Conservation (phyloP, 2,888 invertebrate genomes). For the Noctua fimbriata region DNA sequence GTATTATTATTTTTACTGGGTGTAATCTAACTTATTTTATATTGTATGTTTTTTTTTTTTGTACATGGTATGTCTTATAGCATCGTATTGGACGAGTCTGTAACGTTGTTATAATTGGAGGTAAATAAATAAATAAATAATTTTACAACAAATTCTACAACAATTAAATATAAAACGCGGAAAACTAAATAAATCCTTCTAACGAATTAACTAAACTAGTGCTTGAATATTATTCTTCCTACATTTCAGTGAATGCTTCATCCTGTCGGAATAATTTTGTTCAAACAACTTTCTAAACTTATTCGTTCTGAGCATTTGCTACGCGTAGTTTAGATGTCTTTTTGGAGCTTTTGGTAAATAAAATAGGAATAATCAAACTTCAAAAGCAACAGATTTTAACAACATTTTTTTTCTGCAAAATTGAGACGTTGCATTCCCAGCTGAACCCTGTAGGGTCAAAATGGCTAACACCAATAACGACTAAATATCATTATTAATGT, state of each 20-base stretch:
- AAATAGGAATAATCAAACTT: conserved; percentile 9
- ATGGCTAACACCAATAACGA: not conserved
- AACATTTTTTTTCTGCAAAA: not conserved
- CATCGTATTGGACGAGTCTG: no score
- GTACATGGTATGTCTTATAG: no score
- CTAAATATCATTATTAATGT: not conserved
- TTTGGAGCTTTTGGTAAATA: not conserved
- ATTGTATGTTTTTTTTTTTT: no score
- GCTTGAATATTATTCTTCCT: conserved; percentile 5
- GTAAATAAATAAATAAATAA: no score
- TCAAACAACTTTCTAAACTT: conserved; percentile 15
- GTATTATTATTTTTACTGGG: no score
- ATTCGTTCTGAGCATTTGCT: conserved; percentile 7
- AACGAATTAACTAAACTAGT: not conserved
- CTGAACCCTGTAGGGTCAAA: not conserved
- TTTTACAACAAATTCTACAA: not conserved
- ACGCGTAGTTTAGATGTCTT: not conserved
- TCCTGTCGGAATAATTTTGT: conserved; percentile 8
- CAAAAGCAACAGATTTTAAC: not conserved
- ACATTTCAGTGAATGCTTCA: conserved; percentile 1
- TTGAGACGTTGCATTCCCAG: not conserved
- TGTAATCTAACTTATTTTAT: no score
- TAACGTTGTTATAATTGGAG: no score
- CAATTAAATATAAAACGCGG: not conserved
- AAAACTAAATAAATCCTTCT: conserved; percentile 3